Evolutionary conservation across 1,140 invertebrate genomes (phyloP).

Genomic region (Sitodiplosis mosellana): DNA sequence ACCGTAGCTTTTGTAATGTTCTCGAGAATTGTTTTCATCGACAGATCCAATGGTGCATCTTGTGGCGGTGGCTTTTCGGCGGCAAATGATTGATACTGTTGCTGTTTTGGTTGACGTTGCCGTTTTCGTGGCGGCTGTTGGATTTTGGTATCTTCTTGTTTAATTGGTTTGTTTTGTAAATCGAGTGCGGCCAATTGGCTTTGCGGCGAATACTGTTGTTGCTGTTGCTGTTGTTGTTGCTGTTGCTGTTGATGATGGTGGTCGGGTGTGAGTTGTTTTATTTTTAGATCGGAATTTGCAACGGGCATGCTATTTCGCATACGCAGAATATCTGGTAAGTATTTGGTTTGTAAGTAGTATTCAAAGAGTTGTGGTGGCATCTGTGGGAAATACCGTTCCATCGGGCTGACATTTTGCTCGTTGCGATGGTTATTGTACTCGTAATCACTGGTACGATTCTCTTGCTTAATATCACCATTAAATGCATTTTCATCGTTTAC

Average conservation of each 20-base stretch:
- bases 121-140: not conserved
- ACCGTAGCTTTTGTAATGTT: too few relatives aligned
- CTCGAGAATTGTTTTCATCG: constrained; percentile 26
- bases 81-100: not conserved
- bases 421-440: too few relatives aligned
- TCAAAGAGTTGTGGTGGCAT: constrained; percentile 46
- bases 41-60: constrained; percentile 71
- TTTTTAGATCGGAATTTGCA: constrained; percentile 4
- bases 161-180: too few relatives aligned
- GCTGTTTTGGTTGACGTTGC: constrained; percentile 1
- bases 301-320: constrained; percentile 54
- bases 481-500: constrained; percentile 27
- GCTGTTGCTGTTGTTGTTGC: constrained; percentile 9
- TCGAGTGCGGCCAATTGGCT: too few relatives aligned
- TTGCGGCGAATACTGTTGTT: constrained; percentile 5
- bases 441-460: constrained; percentile 17
- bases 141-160: not conserved
- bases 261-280: constrained; percentile 4
- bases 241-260: constrained; percentile 16
- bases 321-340: constrained; percentile 46
- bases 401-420: constrained; percentile 24
- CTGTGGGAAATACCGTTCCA: constrained; percentile 34
- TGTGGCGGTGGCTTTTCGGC: constrained; percentile 32
- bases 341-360: constrained; percentile 52
- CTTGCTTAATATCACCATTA: constrained; percentile 28